Evolutionary conservation across 2,113 vertebrate species (phyloP), one percentile per base, ranked within the genome.

Genomic region (Plecotus auritus): DNA sequence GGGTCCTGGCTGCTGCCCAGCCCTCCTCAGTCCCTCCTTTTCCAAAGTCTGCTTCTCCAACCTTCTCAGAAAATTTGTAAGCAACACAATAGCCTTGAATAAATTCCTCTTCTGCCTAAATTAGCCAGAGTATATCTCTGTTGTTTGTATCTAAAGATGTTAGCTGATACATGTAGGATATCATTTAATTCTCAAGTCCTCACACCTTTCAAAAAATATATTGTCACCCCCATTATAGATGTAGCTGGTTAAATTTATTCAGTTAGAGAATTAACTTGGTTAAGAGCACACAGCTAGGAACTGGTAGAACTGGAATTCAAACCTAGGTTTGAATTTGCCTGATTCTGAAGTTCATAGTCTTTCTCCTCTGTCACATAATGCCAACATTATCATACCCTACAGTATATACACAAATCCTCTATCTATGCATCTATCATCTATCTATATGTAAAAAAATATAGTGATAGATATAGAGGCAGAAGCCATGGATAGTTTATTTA

Each of bases 131-230:
- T 72, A 76, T 9, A 2, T 80, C 56, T 95, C 47, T 78, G 85
- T 84, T 70, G 35, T 32, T 88, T 37, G 54, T 85, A 61, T 83
- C 49, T 86, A 30, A 80, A 96, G 90, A 26, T 22, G 20, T 84
- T 91, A n/a, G 84, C 14, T 40, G 84, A 80, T 78, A 30, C n/a
- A 22, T 11, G 6, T 40, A 85, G 69, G 28, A 51, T 83, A 18
- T 85, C 37, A 66, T 70, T 88, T 86, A 88, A 91, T 73, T 93
- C 85, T 91, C n/a, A 93, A 78, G 70, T 83, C 45, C n/a, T 93
- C n/a, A 26, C 8, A 37, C 22, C 16, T 89, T 89, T 89, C 51
- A 92, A 77, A 47, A 91, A 54, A 69, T 23, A 16, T 23, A 37
- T 88, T 49, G 72, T 47, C 45, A 32, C 28, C 23, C 17, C 13